A percentile compares a stretch with the other conserved stretches of the same genome.
Conservation (phyloP, 2,113 vertebrate species). For the Hippocampus comes region DNA sequence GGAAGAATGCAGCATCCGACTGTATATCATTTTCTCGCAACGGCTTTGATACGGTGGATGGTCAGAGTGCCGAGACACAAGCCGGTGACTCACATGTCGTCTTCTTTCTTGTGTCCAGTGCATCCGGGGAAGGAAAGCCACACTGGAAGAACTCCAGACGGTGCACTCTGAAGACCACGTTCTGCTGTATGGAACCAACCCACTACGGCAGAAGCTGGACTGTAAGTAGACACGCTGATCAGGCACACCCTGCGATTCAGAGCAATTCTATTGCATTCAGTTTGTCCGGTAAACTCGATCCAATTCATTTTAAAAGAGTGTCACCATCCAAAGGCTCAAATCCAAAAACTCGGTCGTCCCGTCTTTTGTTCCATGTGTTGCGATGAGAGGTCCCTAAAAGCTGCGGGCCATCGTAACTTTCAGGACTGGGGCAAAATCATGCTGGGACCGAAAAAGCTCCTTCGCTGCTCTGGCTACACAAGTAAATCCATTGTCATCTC, state of each 20-base stretch:
- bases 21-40: background rate
- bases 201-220: constrained; percentile 93
- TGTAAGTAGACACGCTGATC: constrained; percentile 73
- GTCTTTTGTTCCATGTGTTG: too few species aligned
- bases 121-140: constrained; percentile 92
- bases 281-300: background rate
- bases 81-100: background rate
- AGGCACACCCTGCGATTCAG: too few species aligned
- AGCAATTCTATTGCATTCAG: background rate
- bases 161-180: constrained; percentile 92
- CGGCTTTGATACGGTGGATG: background rate
- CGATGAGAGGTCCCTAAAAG: too few species aligned
- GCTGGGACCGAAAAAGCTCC: too few species aligned
- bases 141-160: constrained; percentile 90
- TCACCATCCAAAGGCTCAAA: too few species aligned
- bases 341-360: too few species aligned
- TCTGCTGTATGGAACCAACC: constrained; percentile 94
- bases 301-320: too few species aligned
- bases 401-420: background rate
- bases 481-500: background rate
- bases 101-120: constrained; percentile 69
- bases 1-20: too few species aligned
- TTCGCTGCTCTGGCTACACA: background rate
- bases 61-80: background rate
- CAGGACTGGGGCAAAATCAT: too few species aligned